Percentiles rank a stretch among this genome's conserved stretches.
Evolutionary conservation across 2,888 invertebrate genomes (phyloP).

Genomic region (Elysia crispata): DNA sequence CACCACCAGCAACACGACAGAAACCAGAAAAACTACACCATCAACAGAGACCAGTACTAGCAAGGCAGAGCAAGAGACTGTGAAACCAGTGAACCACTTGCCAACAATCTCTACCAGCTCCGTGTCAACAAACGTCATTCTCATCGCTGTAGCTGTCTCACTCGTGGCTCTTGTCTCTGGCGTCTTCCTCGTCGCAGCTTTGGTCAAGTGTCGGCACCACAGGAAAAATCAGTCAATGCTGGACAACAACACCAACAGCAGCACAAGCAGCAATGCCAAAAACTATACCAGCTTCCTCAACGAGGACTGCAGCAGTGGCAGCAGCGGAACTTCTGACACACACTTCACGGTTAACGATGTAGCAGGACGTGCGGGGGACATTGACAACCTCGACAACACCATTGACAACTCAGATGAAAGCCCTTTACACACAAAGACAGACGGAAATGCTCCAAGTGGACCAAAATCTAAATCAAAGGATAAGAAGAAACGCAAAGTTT

Average conservation of each 20-base stretch:
- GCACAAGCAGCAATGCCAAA: too few species aligned
- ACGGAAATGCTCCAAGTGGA: not conserved
- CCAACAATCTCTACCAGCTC: too few species aligned
- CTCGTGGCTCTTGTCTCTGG: constrained; percentile 48
- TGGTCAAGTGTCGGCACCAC: constrained; percentile 20
- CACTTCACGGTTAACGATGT: constrained; percentile 44
- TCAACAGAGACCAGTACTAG: too few species aligned
- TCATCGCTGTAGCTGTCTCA: constrained; percentile 48
- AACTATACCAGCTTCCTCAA: too few species aligned
- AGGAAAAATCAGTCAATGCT: not conserved
- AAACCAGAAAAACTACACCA: too few species aligned
- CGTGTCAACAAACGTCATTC: constrained; percentile 27
- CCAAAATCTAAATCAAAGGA: not conserved
- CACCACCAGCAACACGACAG: too few species aligned
- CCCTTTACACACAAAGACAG: not conserved
- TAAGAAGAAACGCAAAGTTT: not conserved
- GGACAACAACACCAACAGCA: too few species aligned
- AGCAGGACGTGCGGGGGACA: not conserved
- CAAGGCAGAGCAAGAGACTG: too few species aligned
- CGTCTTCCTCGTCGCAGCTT: constrained; percentile 34
- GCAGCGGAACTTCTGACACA: constrained; percentile 44
- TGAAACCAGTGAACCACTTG: too few species aligned
- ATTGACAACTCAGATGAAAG: not conserved
- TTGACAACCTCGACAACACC: not conserved
- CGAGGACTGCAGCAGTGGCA: too few species aligned